Conservation (phyloP, 2,888 invertebrate genomes). For the Drosophila helvetica region DNA sequence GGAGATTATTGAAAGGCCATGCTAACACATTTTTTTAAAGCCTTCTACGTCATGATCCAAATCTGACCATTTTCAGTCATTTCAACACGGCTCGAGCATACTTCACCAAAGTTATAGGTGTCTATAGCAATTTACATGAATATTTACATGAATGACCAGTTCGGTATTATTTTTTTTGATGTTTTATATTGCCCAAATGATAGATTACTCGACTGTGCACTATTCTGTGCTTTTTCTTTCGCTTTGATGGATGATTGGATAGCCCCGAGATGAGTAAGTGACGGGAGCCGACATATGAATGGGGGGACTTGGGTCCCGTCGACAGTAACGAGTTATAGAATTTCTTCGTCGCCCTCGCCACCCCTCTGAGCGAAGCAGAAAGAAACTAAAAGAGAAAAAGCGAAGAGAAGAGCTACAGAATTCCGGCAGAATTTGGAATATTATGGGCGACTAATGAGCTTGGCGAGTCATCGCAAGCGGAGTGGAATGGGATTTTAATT, state of each 20-base stretch:
- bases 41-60: no score
- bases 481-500: slow-evolving; percentile 3
- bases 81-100: no score
- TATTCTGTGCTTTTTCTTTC: neutral
- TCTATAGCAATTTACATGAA: no score
- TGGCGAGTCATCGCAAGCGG: neutral
- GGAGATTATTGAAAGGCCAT: no score
- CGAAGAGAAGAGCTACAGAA: neutral
- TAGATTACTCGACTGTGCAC: neutral
- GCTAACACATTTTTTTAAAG: no score
- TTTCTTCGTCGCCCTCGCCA: no score
- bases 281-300: neutral
- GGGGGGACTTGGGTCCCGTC: neutral
- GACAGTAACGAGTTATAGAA: neutral
- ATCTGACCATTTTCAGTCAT: no score
- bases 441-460: slow-evolving; percentile 36
- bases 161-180: no score
- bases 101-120: no score
- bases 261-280: neutral
- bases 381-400: neutral
- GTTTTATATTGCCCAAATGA: no score
- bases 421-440: slow-evolving; percentile 15
- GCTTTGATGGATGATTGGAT: neutral
- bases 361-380: no score
- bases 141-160: no score